Base-by-base conservation (phyloP, 92 coral and sea anemone species). In the Epizoanthus illoricatus region DNA sequence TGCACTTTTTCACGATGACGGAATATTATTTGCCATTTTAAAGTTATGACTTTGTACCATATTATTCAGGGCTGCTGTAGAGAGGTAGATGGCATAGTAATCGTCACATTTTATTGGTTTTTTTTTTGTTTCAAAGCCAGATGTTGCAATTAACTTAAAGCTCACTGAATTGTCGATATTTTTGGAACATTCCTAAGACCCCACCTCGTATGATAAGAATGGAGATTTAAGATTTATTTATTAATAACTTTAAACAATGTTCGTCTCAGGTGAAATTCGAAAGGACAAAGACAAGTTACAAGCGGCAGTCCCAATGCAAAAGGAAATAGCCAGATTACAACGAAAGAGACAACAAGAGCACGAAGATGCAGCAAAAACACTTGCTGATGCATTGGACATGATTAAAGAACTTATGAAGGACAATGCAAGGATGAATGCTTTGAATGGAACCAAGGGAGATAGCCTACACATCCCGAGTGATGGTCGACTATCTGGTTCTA, bases 271-370 rank as follows among this genome's bases (percentile, higher is more conserved):
- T 62, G 71, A 78, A 63, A 69, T 78, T 3, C 82, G 49, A 64
- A 63, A 73, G n/a, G 90, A 91, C 23, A 87, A 86, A 21, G 89
- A 84, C 33, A 84, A 69, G 67, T 76, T 96, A 15, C 93, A 96
- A 19, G 79, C 73, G 36, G 74, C 81, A 6, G 74, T 96, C 18
- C 94, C 91, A 20, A 86, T 96, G 52, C 92, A 94, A 75, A 86
- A 75, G 45, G 97, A 96, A 76, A 84, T 96, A 15, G 91, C 92
- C 28, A 90, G 85, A 3, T 55, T 96, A 21, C 99, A 96, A 71
- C 83, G 84, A 41, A 88, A 85, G 55, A 74, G 99, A 56, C 91
- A 91, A 40, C 79, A 89, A 68, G 99, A 96, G 65, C 98, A 96
- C 65, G 89, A 88, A 54, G 47, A 82, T n/a, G 88, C 83, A 36